A percentile compares a stretch with the other conserved stretches of the same genome.
Conservation (phyloP, 2,888 invertebrate genomes). For the Caenorhabditis sp. region DNA sequence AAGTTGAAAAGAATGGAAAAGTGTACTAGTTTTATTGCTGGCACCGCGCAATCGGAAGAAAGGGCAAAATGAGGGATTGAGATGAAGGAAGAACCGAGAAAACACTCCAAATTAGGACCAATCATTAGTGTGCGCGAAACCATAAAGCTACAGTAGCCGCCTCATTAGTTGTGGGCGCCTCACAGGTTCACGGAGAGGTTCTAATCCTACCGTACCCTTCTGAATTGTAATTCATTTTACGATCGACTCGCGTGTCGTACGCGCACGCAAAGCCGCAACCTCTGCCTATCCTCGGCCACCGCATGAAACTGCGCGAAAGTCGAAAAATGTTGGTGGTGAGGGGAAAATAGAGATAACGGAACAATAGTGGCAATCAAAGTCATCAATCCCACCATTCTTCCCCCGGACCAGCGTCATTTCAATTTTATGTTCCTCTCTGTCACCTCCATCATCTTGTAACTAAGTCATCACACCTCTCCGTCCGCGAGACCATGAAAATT, state of each 20-base stretch:
- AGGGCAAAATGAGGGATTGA: background rate
- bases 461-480: constrained; percentile 50
- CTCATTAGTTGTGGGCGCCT: constrained; percentile 49
- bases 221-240: constrained; percentile 60
- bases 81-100: constrained; percentile 38
- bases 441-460: constrained; percentile 56
- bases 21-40: constrained; percentile 47
- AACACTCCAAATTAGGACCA: constrained; percentile 52
- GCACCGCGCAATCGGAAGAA: background rate
- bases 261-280: constrained; percentile 59
- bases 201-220: constrained; percentile 57
- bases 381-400: constrained; percentile 28
- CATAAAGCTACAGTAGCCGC: constrained; percentile 61
- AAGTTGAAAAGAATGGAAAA: constrained; percentile 19
- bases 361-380: constrained; percentile 53
- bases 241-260: constrained; percentile 53
- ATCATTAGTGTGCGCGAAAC: constrained; percentile 62
- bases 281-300: background rate
- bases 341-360: constrained; percentile 16
- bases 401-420: constrained; percentile 22
- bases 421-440: constrained; percentile 61
- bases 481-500: constrained; percentile 59
- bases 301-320: constrained; percentile 59
- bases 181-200: constrained; percentile 38
- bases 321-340: constrained; percentile 12